These are phyloP conservation scores for Aradophagus sp. DNA, from an alignment of 1,140 invertebrate species.

Conservation along the genomic window DNA sequence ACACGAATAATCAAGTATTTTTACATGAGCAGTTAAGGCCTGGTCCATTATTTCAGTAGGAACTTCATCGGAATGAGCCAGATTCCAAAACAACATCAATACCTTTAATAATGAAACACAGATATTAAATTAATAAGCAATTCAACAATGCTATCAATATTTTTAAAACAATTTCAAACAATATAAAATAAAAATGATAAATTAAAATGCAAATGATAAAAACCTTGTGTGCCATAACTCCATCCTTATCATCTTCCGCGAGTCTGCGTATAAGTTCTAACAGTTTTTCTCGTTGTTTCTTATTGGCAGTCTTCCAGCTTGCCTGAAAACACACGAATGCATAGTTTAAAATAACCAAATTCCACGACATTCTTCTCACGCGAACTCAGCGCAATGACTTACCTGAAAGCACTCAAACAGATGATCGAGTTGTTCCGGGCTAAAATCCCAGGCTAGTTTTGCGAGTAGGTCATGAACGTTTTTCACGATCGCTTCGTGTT, in stretches of 20 bases:
- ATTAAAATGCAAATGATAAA: constrained; percentile 15
- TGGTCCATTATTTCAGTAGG: constrained; percentile 99
- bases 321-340: too few species aligned
- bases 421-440: constrained; percentile 96
- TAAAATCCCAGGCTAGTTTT: constrained; percentile 98
- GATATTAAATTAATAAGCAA: too few species aligned
- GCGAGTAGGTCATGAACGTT: constrained; percentile 97
- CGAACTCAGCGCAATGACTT: constrained; percentile 4
- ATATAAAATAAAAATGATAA: constrained; percentile 7
- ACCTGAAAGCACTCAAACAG: constrained; percentile 98
- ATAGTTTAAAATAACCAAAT: constrained; percentile 36
- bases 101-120: constrained; percentile 78
- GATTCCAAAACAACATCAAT: constrained; percentile 96
- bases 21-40: constrained; percentile 94
- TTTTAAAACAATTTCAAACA: not conserved
- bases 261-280: constrained; percentile 95
- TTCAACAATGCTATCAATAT: too few species aligned
- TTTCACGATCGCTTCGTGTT: constrained; percentile 96
- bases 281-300: constrained; percentile 96
- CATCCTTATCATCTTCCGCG: constrained; percentile 98
- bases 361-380: not conserved
- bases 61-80: constrained; percentile 96
- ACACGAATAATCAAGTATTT: constrained; percentile 98
- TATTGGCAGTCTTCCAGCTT: constrained; percentile 96
- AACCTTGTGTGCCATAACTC: constrained; percentile 98